Evolutionary conservation across 2,888 invertebrate species (phyloP), one percentile per base, ranked within the genome.

Genomic region (Dolichomitus sp.): DNA sequence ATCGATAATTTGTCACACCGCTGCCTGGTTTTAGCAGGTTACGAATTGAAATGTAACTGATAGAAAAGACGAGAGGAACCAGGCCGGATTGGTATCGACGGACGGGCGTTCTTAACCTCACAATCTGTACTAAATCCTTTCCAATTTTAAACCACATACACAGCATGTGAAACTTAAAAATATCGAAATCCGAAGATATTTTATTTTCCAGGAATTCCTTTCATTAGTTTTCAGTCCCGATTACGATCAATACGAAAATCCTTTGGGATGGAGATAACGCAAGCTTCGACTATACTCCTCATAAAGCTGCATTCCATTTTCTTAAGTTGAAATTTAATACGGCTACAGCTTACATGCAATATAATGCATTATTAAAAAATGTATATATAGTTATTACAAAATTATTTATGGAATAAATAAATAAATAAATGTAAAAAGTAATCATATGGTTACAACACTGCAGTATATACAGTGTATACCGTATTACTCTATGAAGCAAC

Each of bases 401-500:
- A 37, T 37, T 2, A 37, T 37, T 37, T 37, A 4, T 33, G 37
- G 9, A 37, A 9, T 9, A 37, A 5, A 17, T 12, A 7, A n/a
- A 48, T 7, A 48, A n/a, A 37, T 37, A 37, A 37, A 37, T 37
- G 1, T 4, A 33, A 33, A 6, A 4, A 37, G 9, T 37, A 7
- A 37, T 37, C 37, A 9, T 37, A 37, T 37, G 37, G 37, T 37
- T 37, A 9, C 37, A 37, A 9, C 37, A 52, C 12, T 52, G 23
- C 52, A 14, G 4, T 9, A 9, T 54, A 42, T 65, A 65, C 45
- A 42, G 23, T 27, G 37, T 37, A n/a, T 37, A n/a, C 37, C 19
- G 19, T 19, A 23, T 42, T 54, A 57, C 40, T 42, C 69, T 61
- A 61, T 75, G 75, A 79, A 59, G 75, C 66, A 79, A 82, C 65